Conservation (phyloP, 2,797 vertebrate species). For the Acestrorhynchus altus region DNA sequence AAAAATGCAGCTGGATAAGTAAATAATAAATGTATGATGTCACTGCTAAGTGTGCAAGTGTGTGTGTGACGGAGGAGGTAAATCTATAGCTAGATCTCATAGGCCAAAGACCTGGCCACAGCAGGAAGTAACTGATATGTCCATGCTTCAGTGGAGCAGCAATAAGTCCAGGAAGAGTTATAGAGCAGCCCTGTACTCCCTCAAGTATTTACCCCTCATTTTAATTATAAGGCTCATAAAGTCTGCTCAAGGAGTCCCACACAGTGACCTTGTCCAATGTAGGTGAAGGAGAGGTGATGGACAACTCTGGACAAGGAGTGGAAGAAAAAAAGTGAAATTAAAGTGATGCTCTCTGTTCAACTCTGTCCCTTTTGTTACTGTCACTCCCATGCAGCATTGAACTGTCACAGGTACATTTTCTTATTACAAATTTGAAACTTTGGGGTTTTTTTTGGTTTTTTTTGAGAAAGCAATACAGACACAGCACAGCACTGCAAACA, state of each 20-base stretch:
- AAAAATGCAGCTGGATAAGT: constrained; percentile 11
- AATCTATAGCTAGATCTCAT: constrained; percentile 43
- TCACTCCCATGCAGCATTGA: constrained; percentile 5
- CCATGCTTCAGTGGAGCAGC: constrained; percentile 70
- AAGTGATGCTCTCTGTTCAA: constrained; percentile 48
- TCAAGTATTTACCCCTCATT: constrained; percentile 81
- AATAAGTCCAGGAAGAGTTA: constrained; percentile 79
- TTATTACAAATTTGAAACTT: neutral
- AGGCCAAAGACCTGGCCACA: constrained; percentile 37
- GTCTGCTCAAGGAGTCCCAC: constrained; percentile 59
- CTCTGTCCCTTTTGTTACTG: neutral
- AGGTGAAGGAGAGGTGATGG: constrained; percentile 76
- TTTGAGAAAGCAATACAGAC: neutral
- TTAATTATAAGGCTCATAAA: constrained; percentile 89
- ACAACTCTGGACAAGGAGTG: constrained; percentile 52
- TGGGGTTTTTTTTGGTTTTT: neutral
- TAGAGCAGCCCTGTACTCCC: constrained; percentile 74
- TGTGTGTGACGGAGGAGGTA: neutral
- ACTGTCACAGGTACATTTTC: neutral
- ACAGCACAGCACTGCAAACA: neutral
- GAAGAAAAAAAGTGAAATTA: constrained; percentile 41
- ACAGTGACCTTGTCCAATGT: constrained; percentile 77
- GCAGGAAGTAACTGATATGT: constrained; percentile 73
- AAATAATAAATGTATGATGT: constrained; percentile 37
- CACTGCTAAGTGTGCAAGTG: neutral